Conservation (phyloP, 2,888 invertebrate species). For the Erebia ligea region DNA sequence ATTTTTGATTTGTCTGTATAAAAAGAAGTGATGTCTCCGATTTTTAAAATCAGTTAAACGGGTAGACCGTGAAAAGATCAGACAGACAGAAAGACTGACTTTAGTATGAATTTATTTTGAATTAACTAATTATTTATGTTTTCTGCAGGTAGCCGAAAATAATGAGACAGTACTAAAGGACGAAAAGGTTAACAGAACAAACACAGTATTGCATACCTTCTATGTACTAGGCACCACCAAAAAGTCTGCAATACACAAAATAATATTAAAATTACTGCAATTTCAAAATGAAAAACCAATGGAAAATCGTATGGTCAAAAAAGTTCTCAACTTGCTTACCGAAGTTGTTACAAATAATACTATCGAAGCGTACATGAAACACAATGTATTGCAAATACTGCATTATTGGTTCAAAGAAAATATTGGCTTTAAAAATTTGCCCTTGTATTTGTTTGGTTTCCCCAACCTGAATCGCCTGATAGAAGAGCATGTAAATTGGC, state of each 20-base stretch:
- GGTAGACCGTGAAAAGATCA: too few species aligned
- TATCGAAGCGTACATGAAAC: slow-evolving; percentile 61
- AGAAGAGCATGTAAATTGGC: slow-evolving; percentile 70
- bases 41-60: too few species aligned
- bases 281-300: slow-evolving; percentile 79
- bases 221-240: slow-evolving; percentile 79
- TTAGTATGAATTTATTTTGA: too few species aligned
- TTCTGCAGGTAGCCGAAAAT: slow-evolving; percentile 65
- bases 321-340: slow-evolving; percentile 68
- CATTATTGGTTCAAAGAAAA: slow-evolving; percentile 74
- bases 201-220: slow-evolving; percentile 82
- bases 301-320: slow-evolving; percentile 64
- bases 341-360: slow-evolving; percentile 51
- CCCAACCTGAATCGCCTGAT: slow-evolving; percentile 62
- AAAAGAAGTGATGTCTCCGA: too few species aligned
- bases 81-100: too few species aligned
- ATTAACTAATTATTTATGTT: background rate
- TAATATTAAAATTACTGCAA: slow-evolving; percentile 79
- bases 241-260: slow-evolving; percentile 75
- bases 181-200: slow-evolving; percentile 82
- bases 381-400: slow-evolving; percentile 76
- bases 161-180: slow-evolving; percentile 76
- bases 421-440: slow-evolving; percentile 66
- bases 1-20: too few species aligned
- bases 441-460: slow-evolving; percentile 68